phyloP scores from a whole-genome alignment of 2,797 vertebrate genomes.

The Microcaecilia unicolor region DNA sequence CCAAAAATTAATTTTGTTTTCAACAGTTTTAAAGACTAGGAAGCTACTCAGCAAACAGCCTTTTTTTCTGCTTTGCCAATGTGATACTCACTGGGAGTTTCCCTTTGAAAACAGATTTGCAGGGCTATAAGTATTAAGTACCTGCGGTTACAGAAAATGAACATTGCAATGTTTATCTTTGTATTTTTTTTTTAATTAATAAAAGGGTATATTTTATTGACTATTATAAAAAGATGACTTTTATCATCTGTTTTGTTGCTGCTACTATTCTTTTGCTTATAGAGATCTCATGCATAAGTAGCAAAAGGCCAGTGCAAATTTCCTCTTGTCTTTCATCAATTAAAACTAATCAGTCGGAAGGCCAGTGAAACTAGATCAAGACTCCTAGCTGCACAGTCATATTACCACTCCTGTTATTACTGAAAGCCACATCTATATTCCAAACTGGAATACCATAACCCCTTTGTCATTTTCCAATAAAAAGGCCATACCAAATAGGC shows the following conservation, averaged over 20 bases:
- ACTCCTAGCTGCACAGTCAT: constrained; percentile 50
- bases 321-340: constrained; percentile 60
- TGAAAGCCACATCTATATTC: constrained; percentile 69
- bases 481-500: constrained; percentile 74
- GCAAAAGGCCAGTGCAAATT: constrained; percentile 46
- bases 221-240: neutral
- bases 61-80: too few relatives aligned
- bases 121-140: too few relatives aligned
- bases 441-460: constrained; percentile 67
- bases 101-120: too few relatives aligned
- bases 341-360: constrained; percentile 61
- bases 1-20: too few relatives aligned
- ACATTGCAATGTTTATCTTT: too few relatives aligned
- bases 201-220: neutral
- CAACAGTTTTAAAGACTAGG: too few relatives aligned
- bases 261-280: constrained; percentile 48
- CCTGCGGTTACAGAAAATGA: too few relatives aligned
- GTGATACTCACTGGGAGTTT: too few relatives aligned
- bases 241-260: neutral
- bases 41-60: too few relatives aligned
- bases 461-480: constrained; percentile 78
- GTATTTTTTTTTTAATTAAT: too few relatives aligned
- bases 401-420: constrained; percentile 63
- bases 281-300: constrained; percentile 41
- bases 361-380: constrained; percentile 52